Conservation (phyloP, 53 echinoderm and acorn worm species). For the Glandiceps talaboti region DNA sequence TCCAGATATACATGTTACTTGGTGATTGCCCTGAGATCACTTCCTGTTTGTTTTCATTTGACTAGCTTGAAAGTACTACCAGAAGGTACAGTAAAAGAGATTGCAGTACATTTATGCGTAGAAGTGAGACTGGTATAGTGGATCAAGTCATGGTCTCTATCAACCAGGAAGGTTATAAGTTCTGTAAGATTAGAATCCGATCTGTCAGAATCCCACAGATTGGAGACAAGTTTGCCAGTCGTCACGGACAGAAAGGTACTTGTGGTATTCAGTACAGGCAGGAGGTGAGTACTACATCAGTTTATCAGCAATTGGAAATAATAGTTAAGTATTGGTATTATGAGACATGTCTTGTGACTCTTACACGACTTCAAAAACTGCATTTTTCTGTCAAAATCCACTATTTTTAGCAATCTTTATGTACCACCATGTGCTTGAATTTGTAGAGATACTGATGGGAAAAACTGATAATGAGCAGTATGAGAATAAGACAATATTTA, state of each 20-base stretch:
- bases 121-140: slow-evolving; percentile 83
- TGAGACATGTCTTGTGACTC: too few relatives aligned
- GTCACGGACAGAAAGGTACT: slow-evolving; percentile 95
- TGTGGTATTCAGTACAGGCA: slow-evolving; percentile 95
- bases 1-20: too few relatives aligned
- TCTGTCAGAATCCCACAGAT: slow-evolving; percentile 79
- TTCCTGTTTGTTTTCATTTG: slow-evolving; percentile 2
- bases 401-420: too few relatives aligned
- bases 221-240: slow-evolving; percentile 97
- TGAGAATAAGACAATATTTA: too few relatives aligned
- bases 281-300: slow-evolving; percentile 55
- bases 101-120: slow-evolving; percentile 92
- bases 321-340: too few relatives aligned
- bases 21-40: too few relatives aligned
- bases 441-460: too few relatives aligned
- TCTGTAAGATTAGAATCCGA: slow-evolving; percentile 96
- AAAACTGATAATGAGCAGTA: too few relatives aligned
- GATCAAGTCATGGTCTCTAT: slow-evolving; percentile 98
- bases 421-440: too few relatives aligned
- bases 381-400: too few relatives aligned
- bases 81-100: slow-evolving; percentile 78
- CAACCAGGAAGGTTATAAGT: slow-evolving; percentile 96
- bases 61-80: slow-evolving; percentile 72
- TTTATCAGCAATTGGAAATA: too few relatives aligned
- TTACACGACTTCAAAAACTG: too few relatives aligned